Evolutionary conservation across 2,888 invertebrate genomes (phyloP), one percentile per base, ranked within the genome.

Genomic region (Lymantria dispar): DNA sequence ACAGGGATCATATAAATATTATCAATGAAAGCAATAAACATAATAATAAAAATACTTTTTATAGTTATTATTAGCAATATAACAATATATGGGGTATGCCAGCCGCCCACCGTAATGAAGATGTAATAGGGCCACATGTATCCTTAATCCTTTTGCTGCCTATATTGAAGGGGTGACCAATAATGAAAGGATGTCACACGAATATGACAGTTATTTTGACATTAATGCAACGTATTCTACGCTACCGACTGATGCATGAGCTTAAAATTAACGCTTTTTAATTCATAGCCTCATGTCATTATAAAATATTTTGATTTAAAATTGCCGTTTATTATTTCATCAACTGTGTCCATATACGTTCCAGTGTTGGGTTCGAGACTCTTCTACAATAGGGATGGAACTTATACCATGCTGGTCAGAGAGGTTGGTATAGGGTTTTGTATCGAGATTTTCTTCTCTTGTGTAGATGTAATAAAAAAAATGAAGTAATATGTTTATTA

Each of bases 131-230:
- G 89, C 82, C 71, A 80, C 73, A 75, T 67, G 71, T 70, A 76
- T 75, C 76, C 63, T 76, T 90, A 90, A 90, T 90, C 90, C 88
- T 84, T 80, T 40, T 82, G 62, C 78, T 70, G 76, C 31, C 36
- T 29, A 38, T 42, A 30, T 46, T 44, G 76, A 85, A 87, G 85
- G 87, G 89, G 89, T 86, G 87, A 76, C 78, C 72, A 75, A 60
- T 60, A 52, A 70, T 90, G 82, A 89, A 89, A 88, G 76, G 88
- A 88, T 88, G 89, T 91, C 90, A 89, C 78, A 72, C 73, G 74
- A 85, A 87, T 84, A 88, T 91, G 91, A 91, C 89, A 90, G 89
- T 80, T 91, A 90, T 90, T 89, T 87, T 91, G 90, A 91, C 91
- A 91, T 78, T 87, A 89, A 88, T 87, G 87, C 90, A 89, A 87